Evolutionary conservation across 2,113 vertebrate species (phyloP).

Genomic region (Python bivittatus): DNA sequence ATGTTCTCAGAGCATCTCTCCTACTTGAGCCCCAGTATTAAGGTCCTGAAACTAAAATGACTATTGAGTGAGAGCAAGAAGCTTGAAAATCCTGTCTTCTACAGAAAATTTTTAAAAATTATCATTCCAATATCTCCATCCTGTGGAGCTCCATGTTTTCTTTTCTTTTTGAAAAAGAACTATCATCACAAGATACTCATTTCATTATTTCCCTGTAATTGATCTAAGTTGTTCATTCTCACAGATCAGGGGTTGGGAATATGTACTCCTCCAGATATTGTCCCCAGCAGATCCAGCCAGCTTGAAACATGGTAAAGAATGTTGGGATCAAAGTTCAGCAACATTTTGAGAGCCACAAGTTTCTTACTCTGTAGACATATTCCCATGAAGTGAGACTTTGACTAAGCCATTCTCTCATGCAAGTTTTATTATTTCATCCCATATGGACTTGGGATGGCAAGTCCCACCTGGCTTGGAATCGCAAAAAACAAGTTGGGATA

Average conservation of each 20-base stretch:
- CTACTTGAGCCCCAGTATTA: background rate
- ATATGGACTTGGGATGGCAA: no score
- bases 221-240: background rate
- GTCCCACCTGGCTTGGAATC: background rate
- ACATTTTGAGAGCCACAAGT: background rate
- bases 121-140: background rate
- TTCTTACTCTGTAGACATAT: background rate
- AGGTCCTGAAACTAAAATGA: background rate
- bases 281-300: background rate
- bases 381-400: background rate
- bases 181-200: background rate
- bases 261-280: background rate
- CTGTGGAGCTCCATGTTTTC: background rate
- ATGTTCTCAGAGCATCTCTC: background rate
- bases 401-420: background rate
- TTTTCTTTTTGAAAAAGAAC: background rate
- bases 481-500: background rate
- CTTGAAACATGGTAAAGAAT: background rate
- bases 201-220: background rate
- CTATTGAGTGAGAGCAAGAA: background rate
- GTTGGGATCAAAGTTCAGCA: background rate
- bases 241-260: background rate
- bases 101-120: background rate
- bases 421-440: background rate
- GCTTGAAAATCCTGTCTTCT: background rate